Base-by-base conservation (phyloP, 2,113 vertebrate genomes). In the Pseudorhombus dupliciocellatus region DNA sequence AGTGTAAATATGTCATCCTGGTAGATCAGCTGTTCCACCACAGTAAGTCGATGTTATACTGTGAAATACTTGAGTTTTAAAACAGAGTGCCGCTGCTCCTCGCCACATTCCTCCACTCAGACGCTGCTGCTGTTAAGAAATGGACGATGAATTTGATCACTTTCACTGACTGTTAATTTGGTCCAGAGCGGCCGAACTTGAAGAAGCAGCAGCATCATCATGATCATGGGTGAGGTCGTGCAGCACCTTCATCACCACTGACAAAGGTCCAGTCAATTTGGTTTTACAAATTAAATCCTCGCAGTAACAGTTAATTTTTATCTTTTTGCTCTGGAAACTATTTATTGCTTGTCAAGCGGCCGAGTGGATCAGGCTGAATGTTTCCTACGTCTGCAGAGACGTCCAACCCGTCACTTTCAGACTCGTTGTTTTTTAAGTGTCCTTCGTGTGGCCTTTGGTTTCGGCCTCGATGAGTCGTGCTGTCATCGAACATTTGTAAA, bases 361-460 rank as follows among this genome's bases (percentile, higher is more conserved):
- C 40, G 69, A 64, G 57, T 37, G 76, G 65, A 60, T 37, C 55
- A 24, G 0, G 69, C 50, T 66, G 64, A 60, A 58, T 55, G 77
- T 63, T 40, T 59, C 63, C 50, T 46, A 54, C 46, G 48, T 68
- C 18, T 30, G 26, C 28, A 15, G 18, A 55, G 4, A 5, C 12
- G 24, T 16, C 14, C 4, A 12, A 53, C 52, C 52, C 1, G 26
- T 55, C 0, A 16, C 21, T 16, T 16, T 72, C 72, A 63, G 60
- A 75, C 70, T 71, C 75, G 74, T 80, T 42, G 31, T 66, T 77
- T 74, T 90, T 59, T 66, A 90, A 90, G 90, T 91, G 93, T 89
- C 90, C 91, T 91, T 91, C 82, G 87, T 91, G 85, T 85, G 44
- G 73, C 88, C 83, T 80, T 78, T 26, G 70, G 65, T 15, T 52